A percentile compares a stretch with the other conserved stretches of the same genome.
phyloP scores from a whole-genome alignment of 2,113 vertebrate genomes.

The Carlito syrichta region DNA sequence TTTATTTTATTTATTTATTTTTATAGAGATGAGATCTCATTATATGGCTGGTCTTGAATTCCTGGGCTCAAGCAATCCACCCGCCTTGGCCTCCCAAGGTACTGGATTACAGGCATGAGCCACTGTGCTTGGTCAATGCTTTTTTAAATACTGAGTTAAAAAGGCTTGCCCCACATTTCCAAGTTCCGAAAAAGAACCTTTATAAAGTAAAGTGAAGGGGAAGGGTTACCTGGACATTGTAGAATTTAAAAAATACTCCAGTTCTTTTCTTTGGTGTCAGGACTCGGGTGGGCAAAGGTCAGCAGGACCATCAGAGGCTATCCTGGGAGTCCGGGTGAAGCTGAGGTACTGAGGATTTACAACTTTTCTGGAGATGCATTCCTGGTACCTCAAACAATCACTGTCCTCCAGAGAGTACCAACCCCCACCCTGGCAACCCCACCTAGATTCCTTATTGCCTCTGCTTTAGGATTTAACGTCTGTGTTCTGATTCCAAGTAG shows the following conservation, averaged over 20 bases:
- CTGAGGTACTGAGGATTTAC: fast-evolving
- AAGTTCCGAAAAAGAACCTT: not conserved
- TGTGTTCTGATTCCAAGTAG: not conserved
- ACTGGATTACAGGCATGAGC: not conserved
- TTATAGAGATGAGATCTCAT: not conserved
- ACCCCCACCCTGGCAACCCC: not conserved
- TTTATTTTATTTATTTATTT: too few species aligned
- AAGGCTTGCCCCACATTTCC: not conserved
- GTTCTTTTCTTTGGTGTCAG: not conserved
- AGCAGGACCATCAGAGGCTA: not conserved
- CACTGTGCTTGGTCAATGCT: not conserved
- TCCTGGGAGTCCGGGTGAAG: not conserved
- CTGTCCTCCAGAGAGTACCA: not conserved
- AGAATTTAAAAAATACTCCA: not conserved
- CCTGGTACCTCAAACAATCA: not conserved
- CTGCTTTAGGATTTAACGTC: not conserved
- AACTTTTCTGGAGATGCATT: too few species aligned
- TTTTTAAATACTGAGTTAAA: not conserved
- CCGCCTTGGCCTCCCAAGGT: not conserved
- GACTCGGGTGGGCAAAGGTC: not conserved
- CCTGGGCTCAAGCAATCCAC: not conserved
- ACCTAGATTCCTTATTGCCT: not conserved
- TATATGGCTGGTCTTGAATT: not conserved
- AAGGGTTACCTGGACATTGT: not conserved
- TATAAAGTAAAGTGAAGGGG: not conserved